Evolutionary conservation across 2,888 invertebrate genomes (phyloP).

Genomic region (Phania funesta): DNA sequence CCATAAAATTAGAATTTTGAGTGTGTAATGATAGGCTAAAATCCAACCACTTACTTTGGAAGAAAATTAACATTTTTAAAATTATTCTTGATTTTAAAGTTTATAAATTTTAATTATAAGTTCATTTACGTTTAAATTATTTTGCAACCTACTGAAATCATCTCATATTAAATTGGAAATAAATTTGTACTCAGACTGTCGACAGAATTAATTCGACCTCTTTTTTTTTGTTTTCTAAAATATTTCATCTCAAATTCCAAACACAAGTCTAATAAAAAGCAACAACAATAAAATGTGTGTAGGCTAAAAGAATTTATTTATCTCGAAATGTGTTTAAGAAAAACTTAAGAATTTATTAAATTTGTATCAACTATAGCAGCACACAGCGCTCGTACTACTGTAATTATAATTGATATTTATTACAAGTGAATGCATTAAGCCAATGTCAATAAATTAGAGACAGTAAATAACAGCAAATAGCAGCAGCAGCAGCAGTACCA

Average conservation of each 20-base stretch:
- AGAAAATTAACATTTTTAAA: too few species aligned
- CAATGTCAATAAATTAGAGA: constrained; percentile 60
- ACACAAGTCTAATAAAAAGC: not conserved
- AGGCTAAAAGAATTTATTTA: constrained; percentile 48
- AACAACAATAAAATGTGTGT: constrained; percentile 14
- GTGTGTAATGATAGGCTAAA: too few species aligned
- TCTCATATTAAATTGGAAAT: not conserved
- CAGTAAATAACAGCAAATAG: constrained; percentile 12
- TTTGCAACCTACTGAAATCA: too few species aligned
- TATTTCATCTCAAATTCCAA: not conserved
- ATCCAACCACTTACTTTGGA: too few species aligned
- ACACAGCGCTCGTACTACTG: constrained; percentile 18
- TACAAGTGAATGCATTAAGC: constrained; percentile 62
- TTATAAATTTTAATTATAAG: too few species aligned
- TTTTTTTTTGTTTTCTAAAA: not conserved
- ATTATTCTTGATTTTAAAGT: too few species aligned
- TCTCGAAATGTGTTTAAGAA: constrained; percentile 21
- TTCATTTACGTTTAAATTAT: too few species aligned
- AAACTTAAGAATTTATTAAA: constrained; percentile 14
- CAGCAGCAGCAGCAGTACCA: not conserved
- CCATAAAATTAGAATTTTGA: too few species aligned
- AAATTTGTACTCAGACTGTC: constrained; percentile 24
- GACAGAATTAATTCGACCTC: constrained; percentile 31
- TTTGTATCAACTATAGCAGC: constrained; percentile 20
- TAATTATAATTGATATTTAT: constrained; percentile 65